These are phyloP conservation scores for Andrena marginata DNA, from an alignment of 2,888 invertebrate species.

Conservation along the genomic window DNA sequence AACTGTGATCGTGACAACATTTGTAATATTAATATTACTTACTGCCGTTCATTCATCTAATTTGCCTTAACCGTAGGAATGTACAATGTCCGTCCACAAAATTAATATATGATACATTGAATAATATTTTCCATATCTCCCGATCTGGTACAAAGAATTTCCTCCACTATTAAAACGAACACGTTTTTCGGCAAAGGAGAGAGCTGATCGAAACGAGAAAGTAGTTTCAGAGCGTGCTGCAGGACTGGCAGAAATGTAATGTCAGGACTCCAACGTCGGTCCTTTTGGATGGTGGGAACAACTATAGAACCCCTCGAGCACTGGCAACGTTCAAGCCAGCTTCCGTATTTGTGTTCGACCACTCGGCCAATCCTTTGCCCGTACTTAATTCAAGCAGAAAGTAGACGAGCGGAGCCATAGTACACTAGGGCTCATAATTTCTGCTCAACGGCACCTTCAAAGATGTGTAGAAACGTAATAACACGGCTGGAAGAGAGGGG, in stretches of 20 bases:
- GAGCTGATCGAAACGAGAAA: not conserved
- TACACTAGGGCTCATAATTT: constrained; percentile 81
- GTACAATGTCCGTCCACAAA: too few species aligned
- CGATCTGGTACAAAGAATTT: too few species aligned
- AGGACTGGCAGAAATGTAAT: constrained; percentile 19
- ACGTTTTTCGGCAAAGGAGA: not conserved
- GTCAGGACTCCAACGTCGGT: constrained; percentile 49
- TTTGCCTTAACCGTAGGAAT: too few species aligned
- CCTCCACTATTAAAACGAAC: too few species aligned
- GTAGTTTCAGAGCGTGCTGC: not conserved
- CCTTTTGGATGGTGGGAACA: constrained; percentile 64
- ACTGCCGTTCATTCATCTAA: too few species aligned
- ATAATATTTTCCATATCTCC: too few species aligned
- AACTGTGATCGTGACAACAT: too few species aligned
- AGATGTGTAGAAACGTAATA: constrained; percentile 81
- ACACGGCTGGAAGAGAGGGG: constrained; percentile 62
- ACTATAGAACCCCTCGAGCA: constrained; percentile 57
- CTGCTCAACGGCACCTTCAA: constrained; percentile 80
- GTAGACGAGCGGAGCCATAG: constrained; percentile 77
- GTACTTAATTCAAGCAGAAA: constrained; percentile 81
- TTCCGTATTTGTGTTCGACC: constrained; percentile 72
- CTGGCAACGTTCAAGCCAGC: constrained; percentile 59
- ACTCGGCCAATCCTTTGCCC: constrained; percentile 70
- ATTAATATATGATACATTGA: too few species aligned
- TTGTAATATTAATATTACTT: too few species aligned